A percentile compares a stretch with the other conserved stretches of the same genome.
phyloP scores from a whole-genome alignment of 2,797 vertebrate species.

The Spinibarbus caldwelli region DNA sequence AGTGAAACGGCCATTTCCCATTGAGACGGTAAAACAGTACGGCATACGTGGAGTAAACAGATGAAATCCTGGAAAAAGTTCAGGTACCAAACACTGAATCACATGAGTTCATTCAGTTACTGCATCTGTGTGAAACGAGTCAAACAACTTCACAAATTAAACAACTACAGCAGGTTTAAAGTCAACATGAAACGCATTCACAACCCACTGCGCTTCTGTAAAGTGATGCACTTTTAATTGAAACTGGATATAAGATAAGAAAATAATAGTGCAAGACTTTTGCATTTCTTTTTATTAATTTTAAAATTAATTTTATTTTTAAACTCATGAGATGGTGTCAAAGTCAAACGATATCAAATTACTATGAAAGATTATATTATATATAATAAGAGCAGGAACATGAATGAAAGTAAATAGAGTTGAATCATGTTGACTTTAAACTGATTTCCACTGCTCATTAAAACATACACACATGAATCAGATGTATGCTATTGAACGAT shows the following conservation, averaged over 20 bases:
- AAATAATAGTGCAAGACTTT: neutral
- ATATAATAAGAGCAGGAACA: neutral
- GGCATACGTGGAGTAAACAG: neutral
- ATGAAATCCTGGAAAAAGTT: neutral
- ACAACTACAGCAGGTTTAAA: neutral
- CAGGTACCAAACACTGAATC: neutral
- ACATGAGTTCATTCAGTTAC: neutral
- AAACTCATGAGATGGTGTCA: neutral
- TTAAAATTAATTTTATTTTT: neutral
- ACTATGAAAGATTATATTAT: neutral
- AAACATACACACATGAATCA: neutral
- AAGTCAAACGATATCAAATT: neutral
- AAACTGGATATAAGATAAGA: neutral
- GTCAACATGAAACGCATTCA: neutral
- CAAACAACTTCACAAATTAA: neutral
- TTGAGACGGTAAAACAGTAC: conserved; percentile 1
- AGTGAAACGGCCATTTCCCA: conserved; percentile 39
- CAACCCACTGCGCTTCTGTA: neutral
- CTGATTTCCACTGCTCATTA: neutral
- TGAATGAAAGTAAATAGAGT: neutral
- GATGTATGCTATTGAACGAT: neutral
- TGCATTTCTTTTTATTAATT: neutral
- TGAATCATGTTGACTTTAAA: conserved; percentile 3
- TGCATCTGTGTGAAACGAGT: neutral
- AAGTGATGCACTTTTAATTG: too few relatives aligned